Percentiles rank a stretch among this genome's conserved stretches.
Conservation (phyloP, 2,888 invertebrate genomes). For the Lycophotia porphyrea region DNA sequence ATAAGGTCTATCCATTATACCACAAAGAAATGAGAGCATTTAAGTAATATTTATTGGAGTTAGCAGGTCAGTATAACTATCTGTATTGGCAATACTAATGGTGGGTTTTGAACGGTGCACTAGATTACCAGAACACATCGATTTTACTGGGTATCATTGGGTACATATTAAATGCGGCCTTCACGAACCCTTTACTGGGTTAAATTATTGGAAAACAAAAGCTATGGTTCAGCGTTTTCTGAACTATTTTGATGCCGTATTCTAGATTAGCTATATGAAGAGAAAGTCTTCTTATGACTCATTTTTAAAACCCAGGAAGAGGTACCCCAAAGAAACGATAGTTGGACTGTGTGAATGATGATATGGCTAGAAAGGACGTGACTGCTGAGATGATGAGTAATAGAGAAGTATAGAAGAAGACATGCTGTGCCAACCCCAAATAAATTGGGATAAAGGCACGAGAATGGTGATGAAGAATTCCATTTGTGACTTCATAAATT, state of each 20-base stretch:
- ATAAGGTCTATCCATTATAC: not conserved
- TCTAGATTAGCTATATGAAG: not conserved
- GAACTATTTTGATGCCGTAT: not conserved
- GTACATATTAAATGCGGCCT: slow-evolving; percentile 13
- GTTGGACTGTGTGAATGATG: too few relatives aligned
- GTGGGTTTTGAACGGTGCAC: not conserved
- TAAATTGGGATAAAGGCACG: not conserved
- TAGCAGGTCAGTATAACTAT: slow-evolving; percentile 3
- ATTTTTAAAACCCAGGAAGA: not conserved
- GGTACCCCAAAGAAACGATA: too few relatives aligned
- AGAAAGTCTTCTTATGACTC: not conserved
- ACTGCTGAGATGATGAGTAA: too few relatives aligned
- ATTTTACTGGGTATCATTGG: slow-evolving; percentile 3
- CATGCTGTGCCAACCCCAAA: too few relatives aligned
- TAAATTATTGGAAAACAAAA: not conserved
- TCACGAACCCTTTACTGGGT: not conserved
- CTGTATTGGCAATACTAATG: not conserved
- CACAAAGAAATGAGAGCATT: slow-evolving; percentile 4
- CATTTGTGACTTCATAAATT: not conserved
- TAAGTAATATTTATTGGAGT: slow-evolving; percentile 18
- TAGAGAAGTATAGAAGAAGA: too few relatives aligned
- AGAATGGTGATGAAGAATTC: not conserved
- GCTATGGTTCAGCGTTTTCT: not conserved
- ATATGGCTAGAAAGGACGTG: too few relatives aligned
- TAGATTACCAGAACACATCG: slow-evolving; percentile 3